These are phyloP conservation scores for Malurus splendens DNA, from an alignment of 2,797 vertebrate genomes.

Conservation along the genomic window DNA sequence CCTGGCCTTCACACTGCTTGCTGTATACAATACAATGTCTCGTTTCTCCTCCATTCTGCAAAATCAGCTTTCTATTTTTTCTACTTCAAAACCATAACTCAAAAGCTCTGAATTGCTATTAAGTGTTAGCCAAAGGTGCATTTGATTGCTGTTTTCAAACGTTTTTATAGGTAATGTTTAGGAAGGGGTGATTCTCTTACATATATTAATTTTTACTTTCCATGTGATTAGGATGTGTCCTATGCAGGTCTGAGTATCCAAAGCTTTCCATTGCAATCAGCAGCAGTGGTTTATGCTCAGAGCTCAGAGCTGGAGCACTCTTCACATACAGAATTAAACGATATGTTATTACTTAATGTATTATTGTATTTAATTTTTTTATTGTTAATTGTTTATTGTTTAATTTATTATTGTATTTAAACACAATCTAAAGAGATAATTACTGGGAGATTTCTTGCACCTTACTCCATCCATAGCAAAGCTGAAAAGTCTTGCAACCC, in stretches of 20 bases:
- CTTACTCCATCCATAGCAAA: background rate
- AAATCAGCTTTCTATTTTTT: constrained; percentile 41
- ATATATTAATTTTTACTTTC: background rate
- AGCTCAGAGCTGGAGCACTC: background rate
- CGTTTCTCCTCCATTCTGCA: background rate
- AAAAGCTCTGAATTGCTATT: background rate
- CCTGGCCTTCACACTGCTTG: constrained; percentile 33
- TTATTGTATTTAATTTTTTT: background rate
- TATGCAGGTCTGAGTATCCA: background rate
- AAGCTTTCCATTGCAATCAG: background rate
- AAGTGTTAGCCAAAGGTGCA: background rate
- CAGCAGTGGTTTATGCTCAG: background rate
- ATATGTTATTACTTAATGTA: background rate
- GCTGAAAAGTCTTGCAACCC: background rate
- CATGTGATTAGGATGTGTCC: background rate
- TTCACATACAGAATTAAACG: background rate
- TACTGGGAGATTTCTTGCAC: background rate
- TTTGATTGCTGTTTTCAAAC: background rate
- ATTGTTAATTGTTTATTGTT: background rate
- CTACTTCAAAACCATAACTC: constrained; percentile 30
- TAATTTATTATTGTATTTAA: background rate
- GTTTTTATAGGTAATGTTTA: background rate
- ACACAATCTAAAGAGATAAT: background rate
- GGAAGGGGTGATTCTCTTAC: background rate
- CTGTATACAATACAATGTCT: constrained; percentile 33